Conservation (phyloP, 37 sponge, comb jelly and placozoan genomes). For the Beroe ovata region DNA sequence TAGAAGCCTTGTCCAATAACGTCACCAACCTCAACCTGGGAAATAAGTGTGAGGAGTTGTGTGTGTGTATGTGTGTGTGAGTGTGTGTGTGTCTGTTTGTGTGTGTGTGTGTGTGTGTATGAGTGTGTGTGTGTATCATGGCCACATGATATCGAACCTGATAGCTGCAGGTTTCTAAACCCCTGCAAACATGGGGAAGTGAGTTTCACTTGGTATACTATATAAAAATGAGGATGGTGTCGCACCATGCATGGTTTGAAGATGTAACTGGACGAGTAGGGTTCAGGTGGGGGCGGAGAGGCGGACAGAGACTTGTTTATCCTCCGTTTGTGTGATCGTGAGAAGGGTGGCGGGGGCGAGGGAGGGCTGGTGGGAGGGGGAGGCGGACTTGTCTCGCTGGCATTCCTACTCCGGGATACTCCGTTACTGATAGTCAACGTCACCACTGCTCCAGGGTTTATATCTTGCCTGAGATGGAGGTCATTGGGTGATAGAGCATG, state of each 20-base stretch:
- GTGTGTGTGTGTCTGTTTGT: no score
- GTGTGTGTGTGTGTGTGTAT: no score
- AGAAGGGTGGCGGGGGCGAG: conserved; percentile 33
- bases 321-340: conserved; percentile 21
- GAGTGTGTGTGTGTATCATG: no score
- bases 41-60: no score
- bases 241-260: conserved; percentile 12
- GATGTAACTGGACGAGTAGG: conserved; percentile 4
- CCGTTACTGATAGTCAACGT: not conserved
- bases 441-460: not conserved
- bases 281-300: conserved; percentile 8
- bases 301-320: conserved; percentile 1
- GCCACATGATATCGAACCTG: no score
- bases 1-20: conserved; percentile 12
- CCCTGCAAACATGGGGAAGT: no score
- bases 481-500: no score
- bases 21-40: conserved; percentile 24
- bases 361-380: not conserved
- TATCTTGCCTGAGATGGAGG: not conserved
- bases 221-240: no score
- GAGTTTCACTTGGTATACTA: no score
- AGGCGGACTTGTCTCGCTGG: not conserved
- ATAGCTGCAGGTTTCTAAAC: no score
- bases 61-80: no score
- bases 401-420: not conserved